Percentiles rank a stretch among this genome's conserved stretches.
Evolutionary conservation across 2,113 vertebrate genomes (phyloP).

Genomic region (Microtus pennsylvanicus): DNA sequence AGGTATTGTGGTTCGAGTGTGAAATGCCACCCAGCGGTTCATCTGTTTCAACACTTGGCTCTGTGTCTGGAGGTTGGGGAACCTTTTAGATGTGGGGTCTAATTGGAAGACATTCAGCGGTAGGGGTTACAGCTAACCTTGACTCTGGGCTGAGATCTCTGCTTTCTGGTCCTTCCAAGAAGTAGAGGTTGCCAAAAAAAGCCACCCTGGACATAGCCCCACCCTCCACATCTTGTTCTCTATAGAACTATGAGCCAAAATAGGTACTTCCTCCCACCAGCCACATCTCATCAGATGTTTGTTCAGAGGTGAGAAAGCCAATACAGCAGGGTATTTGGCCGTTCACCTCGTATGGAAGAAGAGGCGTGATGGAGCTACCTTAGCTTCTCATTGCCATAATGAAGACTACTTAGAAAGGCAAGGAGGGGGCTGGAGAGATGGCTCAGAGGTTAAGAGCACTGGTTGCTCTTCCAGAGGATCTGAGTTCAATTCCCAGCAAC

Average conservation of each 20-base stretch:
- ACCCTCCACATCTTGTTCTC: neutral
- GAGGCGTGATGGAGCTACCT: neutral
- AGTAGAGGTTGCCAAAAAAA: no score
- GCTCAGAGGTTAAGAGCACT: no score
- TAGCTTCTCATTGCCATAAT: neutral
- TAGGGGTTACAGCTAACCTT: neutral
- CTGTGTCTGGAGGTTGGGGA: neutral
- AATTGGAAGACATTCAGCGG: neutral
- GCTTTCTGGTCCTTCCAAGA: neutral
- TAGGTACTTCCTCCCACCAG: neutral
- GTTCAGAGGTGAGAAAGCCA: neutral
- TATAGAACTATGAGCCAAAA: neutral
- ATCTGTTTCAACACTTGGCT: neutral
- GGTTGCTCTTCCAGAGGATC: no score
- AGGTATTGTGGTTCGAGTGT: neutral
- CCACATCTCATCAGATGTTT: neutral
- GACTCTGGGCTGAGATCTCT: neutral
- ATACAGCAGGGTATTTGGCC: neutral
- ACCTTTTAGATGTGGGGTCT: neutral
- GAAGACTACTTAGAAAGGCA: neutral
- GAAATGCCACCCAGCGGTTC: neutral
- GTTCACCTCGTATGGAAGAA: neutral
- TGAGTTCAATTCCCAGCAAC: no score
- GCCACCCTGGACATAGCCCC: neutral
- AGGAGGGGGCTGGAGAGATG: neutral